These are phyloP conservation scores for Manacus vitellinus DNA, from an alignment of 2,113 vertebrate genomes.

Conservation along the genomic window DNA sequence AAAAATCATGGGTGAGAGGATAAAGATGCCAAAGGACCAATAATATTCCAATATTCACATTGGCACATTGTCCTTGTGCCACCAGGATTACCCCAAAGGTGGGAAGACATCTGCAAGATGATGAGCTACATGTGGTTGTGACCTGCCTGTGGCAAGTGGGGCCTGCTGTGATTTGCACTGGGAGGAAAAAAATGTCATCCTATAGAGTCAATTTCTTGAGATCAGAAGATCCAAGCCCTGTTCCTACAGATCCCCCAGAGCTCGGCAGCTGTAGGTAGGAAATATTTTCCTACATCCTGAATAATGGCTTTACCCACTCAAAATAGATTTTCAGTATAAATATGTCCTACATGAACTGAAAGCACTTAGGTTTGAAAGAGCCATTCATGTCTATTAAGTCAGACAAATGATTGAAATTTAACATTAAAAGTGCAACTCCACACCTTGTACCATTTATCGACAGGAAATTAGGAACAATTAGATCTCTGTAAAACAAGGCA, in stretches of 20 bases:
- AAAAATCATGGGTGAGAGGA: background rate
- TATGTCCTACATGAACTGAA: slow-evolving; percentile 31
- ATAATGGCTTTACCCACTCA: slow-evolving; percentile 21
- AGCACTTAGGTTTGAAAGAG: slow-evolving; percentile 67
- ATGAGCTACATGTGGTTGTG: background rate
- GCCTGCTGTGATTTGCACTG: background rate
- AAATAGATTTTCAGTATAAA: slow-evolving; percentile 42
- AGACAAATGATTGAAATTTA: slow-evolving; percentile 78
- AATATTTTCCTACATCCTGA: slow-evolving; percentile 6
- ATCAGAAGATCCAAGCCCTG: slow-evolving; percentile 8
- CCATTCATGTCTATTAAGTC: slow-evolving; percentile 65
- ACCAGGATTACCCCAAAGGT: background rate
- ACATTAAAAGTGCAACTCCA: slow-evolving; percentile 60
- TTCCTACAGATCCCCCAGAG: background rate
- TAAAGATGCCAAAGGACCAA: background rate
- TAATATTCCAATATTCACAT: background rate
- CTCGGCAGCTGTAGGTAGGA: background rate
- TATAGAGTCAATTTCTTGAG: rapidly evolving
- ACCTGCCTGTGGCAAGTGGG: background rate
- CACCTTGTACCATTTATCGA: slow-evolving; percentile 79
- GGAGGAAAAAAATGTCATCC: background rate
- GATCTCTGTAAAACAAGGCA: slow-evolving; percentile 74
- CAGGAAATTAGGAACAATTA: slow-evolving; percentile 83
- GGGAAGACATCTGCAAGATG: background rate
- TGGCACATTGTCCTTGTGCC: background rate